Evolutionary conservation across 2,113 vertebrate species (phyloP).

Genomic region (Atlantisia rogersi): DNA sequence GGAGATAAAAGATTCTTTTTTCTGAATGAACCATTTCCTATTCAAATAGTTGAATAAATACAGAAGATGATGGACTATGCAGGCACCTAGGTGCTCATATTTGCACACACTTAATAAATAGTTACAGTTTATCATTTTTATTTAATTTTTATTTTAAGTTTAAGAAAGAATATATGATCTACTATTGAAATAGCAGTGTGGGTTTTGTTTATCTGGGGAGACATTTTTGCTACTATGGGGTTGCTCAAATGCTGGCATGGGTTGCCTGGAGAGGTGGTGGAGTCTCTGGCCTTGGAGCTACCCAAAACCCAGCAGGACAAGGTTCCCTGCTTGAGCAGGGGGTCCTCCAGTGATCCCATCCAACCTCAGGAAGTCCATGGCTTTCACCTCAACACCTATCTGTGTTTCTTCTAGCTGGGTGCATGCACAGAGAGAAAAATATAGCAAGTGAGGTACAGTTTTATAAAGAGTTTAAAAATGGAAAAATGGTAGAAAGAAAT

Average conservation of each 20-base stretch:
- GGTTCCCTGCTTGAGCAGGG: background rate
- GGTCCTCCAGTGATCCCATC: background rate
- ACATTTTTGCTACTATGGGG: background rate
- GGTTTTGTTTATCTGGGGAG: fast-evolving
- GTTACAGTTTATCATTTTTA: background rate
- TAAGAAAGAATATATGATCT: background rate
- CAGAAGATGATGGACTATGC: background rate
- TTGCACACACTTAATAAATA: background rate
- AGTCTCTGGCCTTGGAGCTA: background rate
- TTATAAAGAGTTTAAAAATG: background rate
- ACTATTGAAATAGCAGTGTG: background rate
- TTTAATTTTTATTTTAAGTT: background rate
- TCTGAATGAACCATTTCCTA: background rate
- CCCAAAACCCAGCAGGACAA: background rate
- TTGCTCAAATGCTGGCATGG: background rate
- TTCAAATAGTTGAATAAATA: background rate
- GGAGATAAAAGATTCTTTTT: background rate
- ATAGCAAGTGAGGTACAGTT: background rate
- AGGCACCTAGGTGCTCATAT: background rate
- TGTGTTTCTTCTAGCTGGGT: background rate
- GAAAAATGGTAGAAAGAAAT: background rate
- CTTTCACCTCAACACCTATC: background rate
- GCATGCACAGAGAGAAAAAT: background rate
- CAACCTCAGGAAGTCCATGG: background rate
- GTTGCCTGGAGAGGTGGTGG: background rate